Evolutionary conservation across 2,888 invertebrate genomes (phyloP).

Genomic region (Eupithecia vulgata): DNA sequence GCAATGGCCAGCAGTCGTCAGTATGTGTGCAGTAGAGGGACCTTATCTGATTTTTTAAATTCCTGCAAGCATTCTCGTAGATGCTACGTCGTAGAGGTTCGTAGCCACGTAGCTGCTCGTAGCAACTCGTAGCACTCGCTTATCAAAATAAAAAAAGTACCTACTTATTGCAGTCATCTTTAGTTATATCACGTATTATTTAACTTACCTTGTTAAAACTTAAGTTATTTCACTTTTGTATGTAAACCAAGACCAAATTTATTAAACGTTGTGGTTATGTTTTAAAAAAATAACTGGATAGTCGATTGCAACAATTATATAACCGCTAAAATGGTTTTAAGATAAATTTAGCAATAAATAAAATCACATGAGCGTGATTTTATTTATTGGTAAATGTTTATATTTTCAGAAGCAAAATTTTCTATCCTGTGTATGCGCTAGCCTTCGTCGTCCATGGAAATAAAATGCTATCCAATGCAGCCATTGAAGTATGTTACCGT

Average conservation of each 20-base stretch:
- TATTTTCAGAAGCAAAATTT: conserved; percentile 12
- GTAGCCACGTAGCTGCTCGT: not conserved
- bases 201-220: no score
- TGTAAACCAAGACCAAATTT: no score
- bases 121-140: not conserved
- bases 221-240: no score
- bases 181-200: no score
- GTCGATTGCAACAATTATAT: not conserved
- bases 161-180: no score
- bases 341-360: not conserved
- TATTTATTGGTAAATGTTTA: no score
- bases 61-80: not conserved
- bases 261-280: no score
- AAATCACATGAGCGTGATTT: not conserved
- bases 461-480: conserved; percentile 81
- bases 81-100: not conserved
- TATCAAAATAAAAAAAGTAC: no score
- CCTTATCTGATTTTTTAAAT: not conserved
- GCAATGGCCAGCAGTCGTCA: not conserved
- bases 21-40: no score
- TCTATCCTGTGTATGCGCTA: conserved; percentile 41
- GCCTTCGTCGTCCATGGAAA: conserved; percentile 69
- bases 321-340: not conserved
- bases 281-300: no score
- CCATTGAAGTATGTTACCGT: conserved; percentile 80